Evolutionary conservation across 2,888 invertebrate species (phyloP).

Genomic region (Stenodema calcarata): DNA sequence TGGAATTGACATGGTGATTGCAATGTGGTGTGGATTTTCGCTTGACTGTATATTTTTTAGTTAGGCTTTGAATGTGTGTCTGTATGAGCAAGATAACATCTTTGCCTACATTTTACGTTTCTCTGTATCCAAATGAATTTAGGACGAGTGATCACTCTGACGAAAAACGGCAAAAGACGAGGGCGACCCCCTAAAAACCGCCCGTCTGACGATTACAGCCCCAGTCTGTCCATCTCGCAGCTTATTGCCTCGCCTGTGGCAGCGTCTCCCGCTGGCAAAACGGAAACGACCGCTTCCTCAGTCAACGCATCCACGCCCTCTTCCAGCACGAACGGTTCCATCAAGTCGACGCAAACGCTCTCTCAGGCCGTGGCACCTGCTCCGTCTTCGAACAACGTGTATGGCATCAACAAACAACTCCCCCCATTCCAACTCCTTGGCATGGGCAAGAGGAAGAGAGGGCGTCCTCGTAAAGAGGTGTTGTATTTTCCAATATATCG

Average conservation of each 20-base stretch:
- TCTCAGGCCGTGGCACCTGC: background rate
- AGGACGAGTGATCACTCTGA: constrained; percentile 17
- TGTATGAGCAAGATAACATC: no score
- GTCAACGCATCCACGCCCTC: background rate
- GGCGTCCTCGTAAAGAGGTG: constrained; percentile 37
- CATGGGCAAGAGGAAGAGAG: constrained; percentile 37
- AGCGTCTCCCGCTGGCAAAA: background rate
- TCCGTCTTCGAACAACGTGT: background rate
- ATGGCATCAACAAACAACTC: background rate
- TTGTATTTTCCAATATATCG: background rate
- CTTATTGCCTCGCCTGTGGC: background rate
- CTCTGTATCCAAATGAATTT: background rate
- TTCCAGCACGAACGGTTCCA: background rate
- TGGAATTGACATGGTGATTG: no score
- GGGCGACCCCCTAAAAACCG: constrained; percentile 35
- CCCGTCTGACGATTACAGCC: background rate
- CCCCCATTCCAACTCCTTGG: constrained; percentile 31
- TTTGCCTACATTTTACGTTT: background rate
- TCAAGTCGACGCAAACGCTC: background rate
- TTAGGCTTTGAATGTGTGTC: no score
- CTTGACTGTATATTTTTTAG: no score
- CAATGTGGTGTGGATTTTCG: no score
- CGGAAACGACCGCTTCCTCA: background rate
- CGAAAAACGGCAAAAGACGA: constrained; percentile 38
- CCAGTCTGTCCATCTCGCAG: background rate